Conservation (phyloP, 2,113 vertebrate genomes). For the Apaloderma vittatum region DNA sequence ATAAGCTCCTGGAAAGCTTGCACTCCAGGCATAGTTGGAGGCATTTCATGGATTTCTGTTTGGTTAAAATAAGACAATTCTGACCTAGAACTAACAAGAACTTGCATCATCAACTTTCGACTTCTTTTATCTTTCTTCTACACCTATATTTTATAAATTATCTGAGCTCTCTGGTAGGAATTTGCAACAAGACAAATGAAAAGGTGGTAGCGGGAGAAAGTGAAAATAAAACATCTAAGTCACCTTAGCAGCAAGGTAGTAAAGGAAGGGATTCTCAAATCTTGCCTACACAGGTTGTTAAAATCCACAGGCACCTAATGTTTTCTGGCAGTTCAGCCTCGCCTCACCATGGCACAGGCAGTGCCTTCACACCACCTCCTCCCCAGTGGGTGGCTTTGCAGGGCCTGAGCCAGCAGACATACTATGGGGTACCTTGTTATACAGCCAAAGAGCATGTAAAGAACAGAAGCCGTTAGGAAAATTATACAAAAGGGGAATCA, state of each 20-base stretch:
- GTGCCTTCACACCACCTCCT: neutral
- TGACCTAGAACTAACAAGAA: neutral
- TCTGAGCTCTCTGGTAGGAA: neutral
- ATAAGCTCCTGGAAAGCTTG: neutral
- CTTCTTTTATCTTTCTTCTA: neutral
- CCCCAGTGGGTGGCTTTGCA: rapidly evolving
- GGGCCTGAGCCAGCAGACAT: rapidly evolving
- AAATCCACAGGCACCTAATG: neutral
- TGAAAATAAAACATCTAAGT: neutral
- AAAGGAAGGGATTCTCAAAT: neutral
- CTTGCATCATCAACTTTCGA: neutral
- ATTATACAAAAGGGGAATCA: neutral
- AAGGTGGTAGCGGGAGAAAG: neutral
- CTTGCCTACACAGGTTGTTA: neutral
- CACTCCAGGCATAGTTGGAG: neutral
- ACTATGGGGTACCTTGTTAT: rapidly evolving
- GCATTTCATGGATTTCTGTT: neutral
- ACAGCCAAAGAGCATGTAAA: neutral
- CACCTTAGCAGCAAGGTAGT: neutral
- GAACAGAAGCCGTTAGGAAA: neutral
- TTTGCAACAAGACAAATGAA: neutral
- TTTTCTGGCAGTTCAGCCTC: neutral
- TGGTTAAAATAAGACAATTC: neutral
- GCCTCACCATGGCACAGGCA: neutral
- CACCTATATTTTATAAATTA: neutral